Evolutionary conservation across 37 sponge, comb jelly and placozoan genomes (phyloP), one percentile per base, ranked within the genome.

Genomic region (Dysidea cf. avara): DNA sequence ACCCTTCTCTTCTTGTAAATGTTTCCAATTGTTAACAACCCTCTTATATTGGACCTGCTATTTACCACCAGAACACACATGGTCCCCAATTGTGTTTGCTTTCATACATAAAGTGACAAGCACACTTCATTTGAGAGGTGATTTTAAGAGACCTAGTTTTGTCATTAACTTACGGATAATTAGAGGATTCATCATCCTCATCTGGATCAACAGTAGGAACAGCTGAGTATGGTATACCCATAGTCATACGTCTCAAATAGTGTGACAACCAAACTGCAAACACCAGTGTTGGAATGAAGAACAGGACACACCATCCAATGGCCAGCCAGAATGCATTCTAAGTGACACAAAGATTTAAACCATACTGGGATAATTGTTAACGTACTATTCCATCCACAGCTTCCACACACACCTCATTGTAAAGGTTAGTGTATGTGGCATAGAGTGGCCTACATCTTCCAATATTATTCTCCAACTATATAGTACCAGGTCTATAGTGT

Each of bases 251-350:
- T 30, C 81, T 56, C 52, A 43, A 87, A 53, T 48, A 90, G 0
- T 53, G 66, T 0, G 83, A 75, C 7, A 72, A 47, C 17, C 85
- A 30, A 14, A 91, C 79, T 50, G 86, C 53, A 28, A 82, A 69
- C 35, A 91, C 77, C 43, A 85, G 81, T 22, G 77, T 55, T 21
- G 91, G 83, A 16, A 86, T 53, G 53, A 91, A 91, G 68, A 91
- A 62, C 29, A 80, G 52, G 0, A 60, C 73, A 67, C 90, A 90
- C 77, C 79, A 75, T 11, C 90, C 90, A 22, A 90, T 61, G 31
- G 90, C 80, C 78, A 75, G 76, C 90, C 90, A 90, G 73, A 90
- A 90, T 24, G 77, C 90, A 72, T 81, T 90, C 90, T 90, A 74
- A 58, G 35, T 9, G 1, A 18, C 18, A 38, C 12, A 21, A 9